phyloP scores from a whole-genome alignment of 2,888 invertebrate species.

The Stenodema calcarata region DNA sequence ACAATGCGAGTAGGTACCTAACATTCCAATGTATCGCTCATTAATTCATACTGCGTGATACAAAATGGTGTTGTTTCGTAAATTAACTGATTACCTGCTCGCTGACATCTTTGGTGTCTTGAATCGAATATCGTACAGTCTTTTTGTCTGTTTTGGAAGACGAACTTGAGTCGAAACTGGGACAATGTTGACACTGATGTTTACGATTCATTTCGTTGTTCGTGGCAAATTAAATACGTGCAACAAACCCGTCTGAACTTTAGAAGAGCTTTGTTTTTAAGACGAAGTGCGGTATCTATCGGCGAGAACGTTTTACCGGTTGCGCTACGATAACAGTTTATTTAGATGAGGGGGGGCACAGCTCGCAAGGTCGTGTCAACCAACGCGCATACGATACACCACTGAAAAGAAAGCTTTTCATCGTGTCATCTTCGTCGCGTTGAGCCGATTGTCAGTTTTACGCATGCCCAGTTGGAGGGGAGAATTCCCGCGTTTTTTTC shows the following conservation, averaged over 20 bases:
- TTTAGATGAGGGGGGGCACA: background rate
- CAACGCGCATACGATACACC: background rate
- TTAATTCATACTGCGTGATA: too few relatives aligned
- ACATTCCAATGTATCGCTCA: too few relatives aligned
- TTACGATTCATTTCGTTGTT: background rate
- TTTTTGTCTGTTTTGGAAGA: background rate
- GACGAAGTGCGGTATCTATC: too few relatives aligned
- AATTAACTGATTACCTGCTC: background rate
- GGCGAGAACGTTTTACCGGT: background rate
- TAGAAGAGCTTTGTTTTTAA: too few relatives aligned
- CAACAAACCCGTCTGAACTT: too few relatives aligned
- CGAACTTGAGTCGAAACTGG: background rate
- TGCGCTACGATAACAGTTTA: background rate
- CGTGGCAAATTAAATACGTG: too few relatives aligned
- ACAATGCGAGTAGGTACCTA: too few relatives aligned
- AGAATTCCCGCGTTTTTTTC: background rate
- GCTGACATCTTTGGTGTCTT: background rate
- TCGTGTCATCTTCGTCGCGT: background rate
- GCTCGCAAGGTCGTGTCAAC: background rate
- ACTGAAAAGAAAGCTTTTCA: background rate
- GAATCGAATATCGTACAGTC: background rate
- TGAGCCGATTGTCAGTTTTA: background rate
- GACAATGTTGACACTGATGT: background rate
- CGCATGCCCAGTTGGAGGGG: background rate
- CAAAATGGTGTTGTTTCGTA: too few relatives aligned